Base-by-base conservation (phyloP, 2,797 vertebrate genomes). In the Amblyraja radiata region DNA sequence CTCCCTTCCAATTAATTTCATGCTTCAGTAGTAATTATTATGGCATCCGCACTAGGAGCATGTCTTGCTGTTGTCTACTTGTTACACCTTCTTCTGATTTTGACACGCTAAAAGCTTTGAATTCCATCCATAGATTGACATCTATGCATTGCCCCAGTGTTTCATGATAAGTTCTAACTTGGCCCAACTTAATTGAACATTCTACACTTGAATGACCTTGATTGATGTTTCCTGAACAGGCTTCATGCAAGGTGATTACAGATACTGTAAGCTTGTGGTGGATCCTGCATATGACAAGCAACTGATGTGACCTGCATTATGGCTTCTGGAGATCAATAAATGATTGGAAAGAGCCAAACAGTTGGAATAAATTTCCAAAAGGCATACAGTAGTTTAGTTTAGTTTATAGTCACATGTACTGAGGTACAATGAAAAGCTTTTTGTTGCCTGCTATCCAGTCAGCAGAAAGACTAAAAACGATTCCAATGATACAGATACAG, bases 121-220 rank as follows among this genome's bases (percentile, higher is more conserved):
- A 32, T 28, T 88, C 1, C 61, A 88, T 68, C 65, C 68, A 36
- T 36, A 32, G n/a, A 36, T 46, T 46, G 46, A 46, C 2, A 68
- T 61, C 7, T 16, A 68, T 36, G n/a, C n/a, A 88, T 36, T 10
- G 14, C 65, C 84, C n/a, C 14, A 36, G 63, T 18, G 65, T 65
- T 36, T 88, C 83, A 86, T 86, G 61, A 86, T 61, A 61, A 86
- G 28, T 77, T 77, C 32, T 36, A 79, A 36, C 32, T 79, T 79
- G 78, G 84, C 32, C 63, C n/a, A 63, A 68, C 14, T 88, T 88
- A 68, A 88, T 88, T 88, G 84, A 32, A 9, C 32, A 21, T 16
- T 16, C 6, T 36, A 6, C 84, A 88, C 84, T 28, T 14, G 61
- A 68, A 32, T 36, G 63, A 88, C 14, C n/a, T 32, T 65, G 11